Evolutionary conservation across 92 coral and sea anemone genomes (phyloP).

Genomic region (Phymanthus crucifer): DNA sequence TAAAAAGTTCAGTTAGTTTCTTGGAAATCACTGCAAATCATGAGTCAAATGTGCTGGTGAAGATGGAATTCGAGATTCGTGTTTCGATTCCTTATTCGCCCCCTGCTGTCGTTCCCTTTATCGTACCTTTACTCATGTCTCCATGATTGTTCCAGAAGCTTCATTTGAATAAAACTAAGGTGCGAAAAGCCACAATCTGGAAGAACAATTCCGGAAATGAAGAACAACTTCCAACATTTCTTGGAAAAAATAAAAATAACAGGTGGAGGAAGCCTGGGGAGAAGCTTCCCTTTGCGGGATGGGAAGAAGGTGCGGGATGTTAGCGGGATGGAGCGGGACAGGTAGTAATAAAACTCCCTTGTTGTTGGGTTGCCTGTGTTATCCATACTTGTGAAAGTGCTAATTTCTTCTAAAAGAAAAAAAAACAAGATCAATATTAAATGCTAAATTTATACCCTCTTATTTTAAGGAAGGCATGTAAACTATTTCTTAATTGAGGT

Average conservation of each 20-base stretch:
- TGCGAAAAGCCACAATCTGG: neutral
- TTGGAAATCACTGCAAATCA: neutral
- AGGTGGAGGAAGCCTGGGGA: slow-evolving; percentile 23
- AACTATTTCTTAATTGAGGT: neutral
- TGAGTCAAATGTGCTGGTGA: neutral
- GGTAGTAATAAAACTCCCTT: neutral
- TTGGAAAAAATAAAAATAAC: slow-evolving; percentile 15
- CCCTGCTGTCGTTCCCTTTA: neutral
- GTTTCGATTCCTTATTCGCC: neutral
- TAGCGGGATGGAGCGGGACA: neutral
- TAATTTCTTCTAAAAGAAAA: neutral
- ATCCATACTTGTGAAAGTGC: neutral
- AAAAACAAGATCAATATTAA: neutral
- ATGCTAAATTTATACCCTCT: neutral
- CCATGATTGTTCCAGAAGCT: neutral
- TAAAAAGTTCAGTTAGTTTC: neutral
- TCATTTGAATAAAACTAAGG: slow-evolving; percentile 16
- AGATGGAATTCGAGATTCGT: neutral
- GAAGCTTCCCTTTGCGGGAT: neutral
- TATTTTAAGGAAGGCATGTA: neutral
- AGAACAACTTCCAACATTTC: slow-evolving; percentile 3
- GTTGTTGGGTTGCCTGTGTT: slow-evolving; percentile 6
- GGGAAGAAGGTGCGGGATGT: slow-evolving; percentile 12
- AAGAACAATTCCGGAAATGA: slow-evolving; percentile 17
- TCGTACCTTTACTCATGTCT: slow-evolving; percentile 30